A percentile compares a stretch with the other conserved stretches of the same genome.
These are phyloP conservation scores for Cinclus cinclus DNA, from an alignment of 2,113 vertebrate genomes.

Conservation along the genomic window DNA sequence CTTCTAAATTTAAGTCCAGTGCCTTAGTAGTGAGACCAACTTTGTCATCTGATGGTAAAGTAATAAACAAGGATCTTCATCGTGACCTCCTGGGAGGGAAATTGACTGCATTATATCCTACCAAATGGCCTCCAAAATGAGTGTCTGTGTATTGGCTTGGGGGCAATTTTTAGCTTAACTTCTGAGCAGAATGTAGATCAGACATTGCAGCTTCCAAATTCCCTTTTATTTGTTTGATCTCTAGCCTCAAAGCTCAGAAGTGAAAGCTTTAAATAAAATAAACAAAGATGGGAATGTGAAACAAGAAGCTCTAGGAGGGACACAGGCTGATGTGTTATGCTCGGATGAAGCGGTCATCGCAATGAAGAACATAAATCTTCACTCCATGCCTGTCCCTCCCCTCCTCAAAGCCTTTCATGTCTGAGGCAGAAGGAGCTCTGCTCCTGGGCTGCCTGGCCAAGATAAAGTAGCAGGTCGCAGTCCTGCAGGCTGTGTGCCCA, in stretches of 20 bases:
- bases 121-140: background rate
- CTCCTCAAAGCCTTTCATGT: background rate
- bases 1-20: background rate
- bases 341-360: background rate
- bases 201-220: slow-evolving; percentile 10
- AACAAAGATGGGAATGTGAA: slow-evolving; percentile 43
- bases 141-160: background rate
- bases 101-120: background rate
- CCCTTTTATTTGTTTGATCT: slow-evolving; percentile 60
- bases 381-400: background rate
- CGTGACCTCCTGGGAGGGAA: background rate
- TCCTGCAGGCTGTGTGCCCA: background rate
- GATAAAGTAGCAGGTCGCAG: background rate
- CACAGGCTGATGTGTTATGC: background rate
- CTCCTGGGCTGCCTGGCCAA: background rate
- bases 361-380: background rate
- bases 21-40: background rate
- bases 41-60: background rate
- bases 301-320: background rate
- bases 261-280: slow-evolving; percentile 55
- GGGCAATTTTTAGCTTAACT: slow-evolving; percentile 27
- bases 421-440: background rate
- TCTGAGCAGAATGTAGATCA: slow-evolving; percentile 38
- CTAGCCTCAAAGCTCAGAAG: slow-evolving; percentile 40
- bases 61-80: background rate